Evolutionary conservation across 2,888 invertebrate genomes (phyloP), one percentile per base, ranked within the genome.

Genomic region (Criorhina ranunculi): DNA sequence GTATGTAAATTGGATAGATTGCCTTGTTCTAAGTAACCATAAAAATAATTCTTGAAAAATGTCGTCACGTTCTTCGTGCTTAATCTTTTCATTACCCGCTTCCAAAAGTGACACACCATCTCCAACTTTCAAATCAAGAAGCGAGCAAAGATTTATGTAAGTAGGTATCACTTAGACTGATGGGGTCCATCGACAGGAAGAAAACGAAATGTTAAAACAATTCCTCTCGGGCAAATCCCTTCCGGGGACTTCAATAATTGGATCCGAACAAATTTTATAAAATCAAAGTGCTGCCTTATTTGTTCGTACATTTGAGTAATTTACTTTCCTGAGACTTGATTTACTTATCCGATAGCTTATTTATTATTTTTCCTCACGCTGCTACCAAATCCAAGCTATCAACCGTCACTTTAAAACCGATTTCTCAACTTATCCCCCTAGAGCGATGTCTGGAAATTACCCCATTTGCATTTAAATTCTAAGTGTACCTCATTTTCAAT

Each of bases 401-500:
- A 75, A 40, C 29, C 60, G 40, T 46, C 80, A 64, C 75, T 81
- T 82, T 53, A 70, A 59, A 72, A 53, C 12, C 59, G 37, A 82
- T 82, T 66, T 77, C 66, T 59, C 44, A 77, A 24, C 51, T 33
- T 59, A 42, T 49, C 40, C 29, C 31, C 46, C 17, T 19, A 33
- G 15, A 37, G 37, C 24, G 11, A 15, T 11, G 57, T 29, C 31
- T 33, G 33, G 33, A 40, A 80, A 80, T 80, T 60, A 46, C 77
- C 60, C 55, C 49, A 82, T 82, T 82, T 82, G 77, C 77, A 82
- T 82, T 77, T 77, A 59, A 76, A 70, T 82, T 77, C 64, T 72
- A 64, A 51, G 70, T 77, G 69, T 44, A 35, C 17, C 35, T 2
- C 29, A 42, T 40, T 57, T 66, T 24, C 19, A 6, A 35, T 64